Evolutionary conservation across 2,113 vertebrate species (phyloP), one percentile per base, ranked within the genome.

Genomic region (Pristiophorus japonicus): DNA sequence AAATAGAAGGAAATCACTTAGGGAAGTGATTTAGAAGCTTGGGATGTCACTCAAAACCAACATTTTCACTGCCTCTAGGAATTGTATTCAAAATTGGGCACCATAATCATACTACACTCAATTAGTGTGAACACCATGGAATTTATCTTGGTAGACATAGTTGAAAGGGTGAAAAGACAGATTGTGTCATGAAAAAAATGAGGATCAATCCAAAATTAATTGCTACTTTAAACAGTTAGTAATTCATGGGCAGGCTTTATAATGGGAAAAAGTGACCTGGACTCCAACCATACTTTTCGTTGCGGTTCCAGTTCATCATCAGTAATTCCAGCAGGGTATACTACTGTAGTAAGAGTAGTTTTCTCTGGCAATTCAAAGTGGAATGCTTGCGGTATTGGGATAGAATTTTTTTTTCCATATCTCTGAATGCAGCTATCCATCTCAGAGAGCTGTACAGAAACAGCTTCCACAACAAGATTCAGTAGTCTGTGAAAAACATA

Each of bases 301-400:
- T 97, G 97, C 30, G 96, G 96, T 96, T 98, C 97, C 38, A 99
- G 97, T 0, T 98, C 97, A 96, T 96, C 97, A 96, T 99, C 99
- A 51, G 98, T 96, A 96, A 99, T 97, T 96, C 98, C 98, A 24
- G 97, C 97, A 78, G 99, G 99, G 96, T 98, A 99, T 0, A 98
- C 97, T 90, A 98, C 96, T 2, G 98, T 99, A 95, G 98, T 96
- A 22, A 99, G 97, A 3, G 97, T 96, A 63, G 97, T 97, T 34
- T 97, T 96, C 51, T 97, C 98, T 51, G 99, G 99, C 91, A 99
- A 97, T 96, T 98, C 97, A 97, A 99, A 99, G 97, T 99, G 99
- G 96, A 98, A 96, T 16, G 98, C 97, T 95, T 99, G 98, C 30
- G 99, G 99, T 30, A 99, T 96, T 20, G 97, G 96, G 85, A 99